Evolutionary conservation across 2,888 invertebrate species (phyloP), one percentile per base, ranked within the genome.

Genomic region (Hirtodrosophila histrioides): DNA sequence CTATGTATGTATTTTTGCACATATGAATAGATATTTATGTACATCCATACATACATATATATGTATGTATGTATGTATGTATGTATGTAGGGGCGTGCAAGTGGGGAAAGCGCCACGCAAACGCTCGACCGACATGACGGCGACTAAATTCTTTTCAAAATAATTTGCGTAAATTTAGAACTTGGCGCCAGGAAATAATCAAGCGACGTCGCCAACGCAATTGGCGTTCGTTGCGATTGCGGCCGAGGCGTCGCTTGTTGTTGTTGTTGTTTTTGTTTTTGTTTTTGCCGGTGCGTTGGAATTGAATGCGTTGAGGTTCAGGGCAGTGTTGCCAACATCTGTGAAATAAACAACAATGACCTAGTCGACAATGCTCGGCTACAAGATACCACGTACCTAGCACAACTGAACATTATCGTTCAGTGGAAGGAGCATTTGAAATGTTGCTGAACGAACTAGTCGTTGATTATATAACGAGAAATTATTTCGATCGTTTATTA

Each of bases 121-220:
- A 48, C 73, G 64, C 44, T 67, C 65, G 71, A 57, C 79, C 71
- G 75, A 67, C 79, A 71, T 74, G 77, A 77, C 69, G 81, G 78
- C 88, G 82, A 84, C 80, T 78, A 88, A 88, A 88, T 88, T 86
- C 86, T 86, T 89, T 87, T 77, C 57, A 75, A 89, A 89, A 85
- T 84, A 80, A 86, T 89, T 90, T 90, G 89, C 83, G 88, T 89
- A 89, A 88, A 89, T 89, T 89, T 88, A 89, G 86, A 85, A 86
- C 86, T 80, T 89, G 90, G 90, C 90, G 90, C 90, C 90, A 90
- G 90, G 89, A 90, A 90, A 90, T 89, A 87, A 89, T 86, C 86
- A 78, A 75, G 66, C 80, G 83, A 79, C 79, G 87, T 69, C 76
- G 77, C 77, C 76, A 79, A 78, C 75, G 71, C 68, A 78, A 76